Evolutionary conservation across 1,140 invertebrate genomes (phyloP).

Genomic region (Luehdorfia chinensis): DNA sequence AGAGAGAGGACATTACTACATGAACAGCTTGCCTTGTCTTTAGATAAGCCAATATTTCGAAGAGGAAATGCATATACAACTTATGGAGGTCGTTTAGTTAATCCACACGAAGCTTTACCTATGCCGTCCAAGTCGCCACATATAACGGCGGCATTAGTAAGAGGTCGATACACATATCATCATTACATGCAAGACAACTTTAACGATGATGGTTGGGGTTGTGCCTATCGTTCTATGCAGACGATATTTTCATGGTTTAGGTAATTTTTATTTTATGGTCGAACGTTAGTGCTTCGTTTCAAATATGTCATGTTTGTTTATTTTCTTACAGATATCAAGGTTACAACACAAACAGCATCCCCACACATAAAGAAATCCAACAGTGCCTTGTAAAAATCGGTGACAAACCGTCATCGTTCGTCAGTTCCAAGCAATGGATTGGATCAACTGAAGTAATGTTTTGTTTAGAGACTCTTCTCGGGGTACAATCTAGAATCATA

Average conservation of each 20-base stretch:
- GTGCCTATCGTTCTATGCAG: slow-evolving; percentile 98
- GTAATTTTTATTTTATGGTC: slow-evolving; percentile 52
- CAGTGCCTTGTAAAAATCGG: slow-evolving; percentile 95
- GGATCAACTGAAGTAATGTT: slow-evolving; percentile 98
- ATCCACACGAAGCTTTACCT: slow-evolving; percentile 81
- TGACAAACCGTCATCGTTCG: slow-evolving; percentile 93
- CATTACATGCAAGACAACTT: slow-evolving; percentile 98
- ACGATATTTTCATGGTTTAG: slow-evolving; percentile 98
- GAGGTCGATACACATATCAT: slow-evolving; percentile 94
- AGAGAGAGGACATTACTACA: slow-evolving; percentile 82
- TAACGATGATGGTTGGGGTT: slow-evolving; percentile 99
- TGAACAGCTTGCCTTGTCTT: slow-evolving; percentile 81
- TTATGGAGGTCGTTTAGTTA: slow-evolving; percentile 79
- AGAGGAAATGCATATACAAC: slow-evolving; percentile 82
- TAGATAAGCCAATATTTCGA: slow-evolving; percentile 84
- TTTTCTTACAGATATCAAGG: slow-evolving; percentile 85
- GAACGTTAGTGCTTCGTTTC: background rate
- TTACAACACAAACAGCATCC: slow-evolving; percentile 90
- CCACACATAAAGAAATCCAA: slow-evolving; percentile 94
- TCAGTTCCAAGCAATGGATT: slow-evolving; percentile 97
- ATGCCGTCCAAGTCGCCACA: slow-evolving; percentile 30
- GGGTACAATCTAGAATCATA: slow-evolving; percentile 90
- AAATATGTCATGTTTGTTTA: background rate
- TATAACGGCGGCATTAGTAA: slow-evolving; percentile 80
- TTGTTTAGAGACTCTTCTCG: slow-evolving; percentile 89